Percentiles rank a stretch among this genome's conserved stretches.
Conservation (phyloP, 2,113 vertebrate species). For the Asarcornis scutulata region DNA sequence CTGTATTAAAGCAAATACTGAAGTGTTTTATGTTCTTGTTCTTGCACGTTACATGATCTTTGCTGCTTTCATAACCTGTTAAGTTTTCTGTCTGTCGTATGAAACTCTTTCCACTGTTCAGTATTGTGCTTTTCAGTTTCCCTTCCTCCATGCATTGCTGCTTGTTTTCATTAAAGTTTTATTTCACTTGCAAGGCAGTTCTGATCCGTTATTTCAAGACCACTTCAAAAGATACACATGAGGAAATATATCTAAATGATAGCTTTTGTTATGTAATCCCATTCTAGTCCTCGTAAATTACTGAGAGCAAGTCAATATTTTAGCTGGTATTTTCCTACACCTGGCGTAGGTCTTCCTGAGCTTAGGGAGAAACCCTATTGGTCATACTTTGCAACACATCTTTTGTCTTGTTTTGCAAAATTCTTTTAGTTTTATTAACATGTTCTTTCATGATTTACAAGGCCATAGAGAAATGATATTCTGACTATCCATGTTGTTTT, state of each 20-base stretch:
- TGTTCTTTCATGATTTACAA: background rate
- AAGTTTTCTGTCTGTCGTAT: background rate
- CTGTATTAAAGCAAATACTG: background rate
- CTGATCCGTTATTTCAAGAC: background rate
- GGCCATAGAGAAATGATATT: background rate
- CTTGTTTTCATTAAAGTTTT: background rate
- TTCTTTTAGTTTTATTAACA: background rate
- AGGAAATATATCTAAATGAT: background rate
- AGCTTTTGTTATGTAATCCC: background rate
- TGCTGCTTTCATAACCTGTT: background rate
- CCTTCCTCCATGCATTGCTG: background rate
- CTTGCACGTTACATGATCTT: background rate
- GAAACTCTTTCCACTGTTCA: background rate
- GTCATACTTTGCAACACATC: background rate
- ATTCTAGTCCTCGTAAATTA: background rate
- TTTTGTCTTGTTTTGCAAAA: background rate
- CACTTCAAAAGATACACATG: background rate
- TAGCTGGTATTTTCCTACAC: background rate
- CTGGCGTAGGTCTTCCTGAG: background rate
- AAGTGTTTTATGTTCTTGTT: background rate
- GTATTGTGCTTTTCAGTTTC: background rate
- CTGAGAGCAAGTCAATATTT: conserved; percentile 20
- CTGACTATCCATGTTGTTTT: background rate
- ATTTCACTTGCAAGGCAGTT: background rate
- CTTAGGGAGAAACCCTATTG: background rate